A percentile compares a stretch with the other conserved stretches of the same genome.
phyloP scores from a whole-genome alignment of 2,797 vertebrate genomes.

The Xyrichtys novacula region DNA sequence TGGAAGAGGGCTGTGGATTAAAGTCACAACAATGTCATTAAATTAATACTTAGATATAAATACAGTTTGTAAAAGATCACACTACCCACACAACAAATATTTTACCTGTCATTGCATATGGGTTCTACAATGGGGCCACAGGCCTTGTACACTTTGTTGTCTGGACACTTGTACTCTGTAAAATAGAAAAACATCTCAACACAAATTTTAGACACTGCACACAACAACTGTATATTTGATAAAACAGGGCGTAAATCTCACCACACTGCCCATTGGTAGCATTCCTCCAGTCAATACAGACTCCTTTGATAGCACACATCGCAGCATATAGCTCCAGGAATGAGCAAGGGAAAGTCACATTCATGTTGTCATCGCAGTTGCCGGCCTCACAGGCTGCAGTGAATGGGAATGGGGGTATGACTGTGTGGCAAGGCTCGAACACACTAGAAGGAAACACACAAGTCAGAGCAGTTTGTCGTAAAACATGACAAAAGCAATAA shows the following conservation, averaged over 20 bases:
- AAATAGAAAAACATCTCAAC: background rate
- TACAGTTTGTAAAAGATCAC: background rate
- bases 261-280: conserved; percentile 81
- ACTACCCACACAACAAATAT: background rate
- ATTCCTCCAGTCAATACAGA: conserved; percentile 84
- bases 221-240: background rate
- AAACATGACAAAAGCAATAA: background rate
- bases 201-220: background rate
- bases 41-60: no score
- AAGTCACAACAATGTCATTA: no score
- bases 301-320: conserved; percentile 75
- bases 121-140: conserved; percentile 79
- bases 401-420: conserved; percentile 71
- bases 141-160: conserved; percentile 79
- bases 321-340: conserved; percentile 83
- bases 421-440: conserved; percentile 72
- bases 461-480: background rate
- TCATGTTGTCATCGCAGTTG: conserved; percentile 52
- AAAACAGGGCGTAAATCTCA: conserved; percentile 36
- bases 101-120: conserved; percentile 80
- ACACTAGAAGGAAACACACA: background rate
- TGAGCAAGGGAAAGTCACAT: conserved; percentile 67
- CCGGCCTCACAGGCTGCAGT: conserved; percentile 74
- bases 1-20: no score
- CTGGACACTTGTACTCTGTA: conserved; percentile 77